Percentiles rank a stretch among this genome's conserved stretches.
phyloP scores from a whole-genome alignment of 2,113 vertebrate species.

The Etheostoma spectabile region DNA sequence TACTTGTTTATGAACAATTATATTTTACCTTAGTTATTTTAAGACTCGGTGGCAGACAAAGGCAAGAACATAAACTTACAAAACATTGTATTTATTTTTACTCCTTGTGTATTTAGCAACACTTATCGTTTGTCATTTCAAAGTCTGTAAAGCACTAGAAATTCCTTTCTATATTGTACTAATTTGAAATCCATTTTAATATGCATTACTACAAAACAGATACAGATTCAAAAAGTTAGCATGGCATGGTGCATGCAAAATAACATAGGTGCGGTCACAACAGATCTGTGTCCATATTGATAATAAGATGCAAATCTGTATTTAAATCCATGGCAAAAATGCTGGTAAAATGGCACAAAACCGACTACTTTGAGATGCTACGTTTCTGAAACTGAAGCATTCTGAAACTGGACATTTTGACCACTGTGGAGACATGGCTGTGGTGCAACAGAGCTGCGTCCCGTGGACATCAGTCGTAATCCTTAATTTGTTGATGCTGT shows the following conservation, averaged over 20 bases:
- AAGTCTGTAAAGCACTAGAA: neutral
- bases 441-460: neutral
- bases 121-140: neutral
- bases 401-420: neutral
- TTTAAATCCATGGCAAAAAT: neutral
- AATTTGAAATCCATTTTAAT: neutral
- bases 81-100: neutral
- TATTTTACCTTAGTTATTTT: neutral
- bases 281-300: neutral
- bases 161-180: neutral
- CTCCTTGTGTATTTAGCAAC: neutral
- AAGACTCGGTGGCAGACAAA: neutral
- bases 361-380: neutral
- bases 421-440: neutral
- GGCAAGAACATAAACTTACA: neutral
- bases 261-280: neutral
- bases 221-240: neutral
- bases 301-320: neutral
- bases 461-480: neutral
- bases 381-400: neutral
- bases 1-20: neutral
- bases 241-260: neutral
- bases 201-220: neutral
- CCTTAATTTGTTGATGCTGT: neutral
- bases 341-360: neutral